Base-by-base conservation (phyloP, 2,113 vertebrate species). In the Lontra canadensis region DNA sequence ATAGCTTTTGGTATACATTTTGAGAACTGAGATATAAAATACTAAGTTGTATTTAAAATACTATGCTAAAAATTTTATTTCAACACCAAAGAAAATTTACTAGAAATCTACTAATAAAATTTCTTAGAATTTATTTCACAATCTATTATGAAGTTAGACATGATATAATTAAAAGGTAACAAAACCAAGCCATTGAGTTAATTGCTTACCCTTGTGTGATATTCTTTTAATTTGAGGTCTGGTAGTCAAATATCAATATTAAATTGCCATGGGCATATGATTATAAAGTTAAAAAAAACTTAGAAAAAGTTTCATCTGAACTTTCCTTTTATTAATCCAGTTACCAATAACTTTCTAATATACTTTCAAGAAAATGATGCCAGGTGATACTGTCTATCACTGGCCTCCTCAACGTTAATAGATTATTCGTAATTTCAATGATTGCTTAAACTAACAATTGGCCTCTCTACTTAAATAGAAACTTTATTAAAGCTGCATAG, bases 1-100 rank as follows among this genome's bases (percentile, higher is more conserved):
- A 39, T 52, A 92, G n/a, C 7, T 83, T 91, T 42, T 94, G 13
- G 96, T 63, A 93, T 42, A 91, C 31, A 67, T 93, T 96, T 96
- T 88, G 17, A 79, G 79, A 94, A 94, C 17, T 36, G 10, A 88
- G 86, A 89, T 63, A 55, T 23, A 47, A 96, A 47, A 57, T 88
- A 52, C 1, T 36, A 36, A 10, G 11, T 44, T 85, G 13, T 1
- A 31, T 76, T 96, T 95, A 89, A 93, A 94, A 71, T 86, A 23
- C 4, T 71, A 82, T 87, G 31, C 18, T 81, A 55, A 93, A 94
- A 74, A 65, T 85, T 59, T 2, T 76, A n/a, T 89, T 81, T 91
- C 4, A 69, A 74, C 2, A 69, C 34, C 73, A 49, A 44, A 93
- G 25, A 78, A 82, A 90, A 78, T 65, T 57, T 47, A 18, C 2